phyloP scores from a whole-genome alignment of 2,797 vertebrate genomes.

The Silurus aristotelis region DNA sequence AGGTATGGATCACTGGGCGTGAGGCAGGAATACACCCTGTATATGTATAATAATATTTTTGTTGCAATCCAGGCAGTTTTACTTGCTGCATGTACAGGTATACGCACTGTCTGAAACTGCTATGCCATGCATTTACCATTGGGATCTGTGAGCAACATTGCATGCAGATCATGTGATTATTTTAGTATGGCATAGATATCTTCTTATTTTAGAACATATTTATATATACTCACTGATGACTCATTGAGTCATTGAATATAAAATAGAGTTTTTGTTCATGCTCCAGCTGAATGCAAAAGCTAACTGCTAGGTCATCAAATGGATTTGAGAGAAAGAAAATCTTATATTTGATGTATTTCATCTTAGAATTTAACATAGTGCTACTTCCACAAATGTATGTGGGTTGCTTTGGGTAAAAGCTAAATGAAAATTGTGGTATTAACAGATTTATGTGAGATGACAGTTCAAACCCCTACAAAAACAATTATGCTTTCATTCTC shows the following conservation, averaged over 20 bases:
- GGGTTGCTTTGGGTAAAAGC: constrained; percentile 18
- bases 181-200: constrained; percentile 55
- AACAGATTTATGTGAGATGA: constrained; percentile 39
- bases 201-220: constrained; percentile 33
- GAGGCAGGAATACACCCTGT: neutral
- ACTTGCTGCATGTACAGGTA: neutral
- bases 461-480: constrained; percentile 20
- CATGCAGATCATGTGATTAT: constrained; percentile 33
- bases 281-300: neutral
- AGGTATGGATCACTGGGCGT: neutral
- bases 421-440: constrained; percentile 35
- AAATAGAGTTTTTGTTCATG: neutral
- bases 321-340: constrained; percentile 55
- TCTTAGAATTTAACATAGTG: constrained; percentile 7
- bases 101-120: neutral
- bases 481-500: constrained; percentile 29
- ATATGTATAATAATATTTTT: neutral
- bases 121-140: neutral
- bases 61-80: neutral
- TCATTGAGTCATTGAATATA: neutral
- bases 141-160: neutral
- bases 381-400: constrained; percentile 5
- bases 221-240: constrained; percentile 53
- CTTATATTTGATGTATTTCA: neutral
- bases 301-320: constrained; percentile 53